Evolutionary conservation across 2,113 vertebrate species (phyloP), one percentile per base, ranked within the genome.

Genomic region (Hyperopisus bebe): DNA sequence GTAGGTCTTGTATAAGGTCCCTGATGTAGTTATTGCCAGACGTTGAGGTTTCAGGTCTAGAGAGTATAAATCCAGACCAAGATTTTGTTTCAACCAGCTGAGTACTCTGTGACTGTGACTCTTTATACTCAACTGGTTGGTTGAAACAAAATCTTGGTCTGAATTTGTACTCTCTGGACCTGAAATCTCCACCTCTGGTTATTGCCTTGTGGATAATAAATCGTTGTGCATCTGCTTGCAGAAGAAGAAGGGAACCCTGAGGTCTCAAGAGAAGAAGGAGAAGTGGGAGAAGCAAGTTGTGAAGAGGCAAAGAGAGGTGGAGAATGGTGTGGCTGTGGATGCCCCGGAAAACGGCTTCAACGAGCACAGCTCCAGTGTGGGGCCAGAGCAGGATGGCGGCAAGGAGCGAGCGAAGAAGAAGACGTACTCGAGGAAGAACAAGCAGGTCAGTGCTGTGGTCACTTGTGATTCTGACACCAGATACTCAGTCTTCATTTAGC

Each of bases 361-460:
- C 85, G 95, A 96, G 39, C 97, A 97, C 31, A 96, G 95, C 0
- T 95, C 94, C 90, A 95, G 94, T 94, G 93, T 95, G 0, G 97
- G 97, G 92, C 96, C 96, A 92, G 97, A 97, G 89, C 94, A 95
- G 89, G 98, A 99, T 77, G 95, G 97, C 89, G 94, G 97, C 93
- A 97, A 97, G 3, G 98, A 98, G 82, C 93, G 96, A 86, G 97
- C 97, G 91, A 96, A 97, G 94, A 98, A 97, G 96, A 99, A 96
- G 93, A 95, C 96, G 0, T 98, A 98, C 5, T 95, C 97, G 92
- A 98, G 99, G 96, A 96, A 97, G 87, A 95, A 96, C 92, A 97
- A 97, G 92, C 98, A 97, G 97, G 98, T 99, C 93, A 95, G 97
- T 94, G 44, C 39, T 35, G 31, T 11, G 5, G 19, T 80, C 8